Percentiles rank a stretch among this genome's conserved stretches.
phyloP scores from a whole-genome alignment of 1,140 invertebrate species.

The Lepidostoma basale region DNA sequence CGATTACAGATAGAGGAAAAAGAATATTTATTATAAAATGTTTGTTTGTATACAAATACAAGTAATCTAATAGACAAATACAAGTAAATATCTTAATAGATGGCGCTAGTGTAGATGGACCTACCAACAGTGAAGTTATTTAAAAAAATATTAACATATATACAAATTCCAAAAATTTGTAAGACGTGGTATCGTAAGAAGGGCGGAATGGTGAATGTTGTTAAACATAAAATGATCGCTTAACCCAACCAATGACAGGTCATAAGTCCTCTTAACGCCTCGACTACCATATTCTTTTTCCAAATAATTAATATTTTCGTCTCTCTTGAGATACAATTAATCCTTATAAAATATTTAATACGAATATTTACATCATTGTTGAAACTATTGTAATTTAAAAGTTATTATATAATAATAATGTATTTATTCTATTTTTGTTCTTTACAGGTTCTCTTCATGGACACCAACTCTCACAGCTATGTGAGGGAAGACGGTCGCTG shows the following conservation, averaged over 20 bases:
- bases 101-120: too few species aligned
- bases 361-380: too few species aligned
- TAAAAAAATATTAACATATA: too few species aligned
- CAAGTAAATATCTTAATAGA: not conserved
- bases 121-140: too few species aligned
- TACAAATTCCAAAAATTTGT: too few species aligned
- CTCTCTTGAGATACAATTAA: too few species aligned
- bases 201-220: too few species aligned
- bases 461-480: constrained; percentile 75
- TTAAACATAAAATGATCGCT: too few species aligned
- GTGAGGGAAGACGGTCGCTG: constrained; percentile 74
- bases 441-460: constrained; percentile 76
- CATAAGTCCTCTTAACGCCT: not conserved
- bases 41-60: not conserved
- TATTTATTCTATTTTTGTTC: constrained; percentile 43
- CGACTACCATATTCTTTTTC: too few species aligned
- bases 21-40: not conserved
- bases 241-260: not conserved
- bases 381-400: not conserved
- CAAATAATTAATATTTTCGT: too few species aligned
- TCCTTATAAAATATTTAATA: too few species aligned
- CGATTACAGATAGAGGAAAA: not conserved
- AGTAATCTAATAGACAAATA: not conserved
- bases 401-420: not conserved
- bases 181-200: too few species aligned